Base-by-base conservation (phyloP, 2,113 vertebrate species). In the Poicephalus meyeri region DNA sequence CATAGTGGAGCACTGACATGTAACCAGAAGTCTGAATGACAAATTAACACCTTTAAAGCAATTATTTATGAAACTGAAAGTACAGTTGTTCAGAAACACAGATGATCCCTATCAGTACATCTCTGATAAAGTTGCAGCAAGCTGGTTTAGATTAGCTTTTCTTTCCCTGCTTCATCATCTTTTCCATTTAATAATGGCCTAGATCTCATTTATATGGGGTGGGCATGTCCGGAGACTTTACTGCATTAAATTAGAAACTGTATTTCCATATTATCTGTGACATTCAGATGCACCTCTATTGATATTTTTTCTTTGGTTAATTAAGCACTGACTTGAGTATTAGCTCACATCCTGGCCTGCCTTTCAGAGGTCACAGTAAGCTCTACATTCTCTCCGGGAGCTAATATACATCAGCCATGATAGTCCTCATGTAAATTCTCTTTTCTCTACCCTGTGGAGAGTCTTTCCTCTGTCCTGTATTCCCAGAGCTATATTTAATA, bases 251-350 rank as follows among this genome's bases (percentile, higher is more conserved):
- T 95, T 93, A 96, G 95, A 95, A 95, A 88, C 53, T 68, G 88
- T 92, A 96, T 97, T 97, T 97, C 91, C 91, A 80, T 95, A 95
- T 95, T 96, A 96, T 95, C 94, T 91, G 85, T 96, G 95, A 96
- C 96, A 97, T 97, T 97, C 94, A 96, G 77, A 89, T 94, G 88
- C 79, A 96, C 92, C 72, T 89, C 88, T 97, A 97, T 94, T 93
- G 96, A 95, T 97, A 96, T 95, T 97, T 97, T 88, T 90, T 94
- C 94, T 88, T 82, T 96, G 82, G 93, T 97, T 97, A 97, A 97
- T 97, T 97, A 97, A 96, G 92, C 89, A 91, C 46, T 88, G 91
- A 87, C 81, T 86, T 93, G 63, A 93, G 60, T 93, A 97, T 96
- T 96, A 97, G 72, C 82, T 96, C 37, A 89, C 65, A 86, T 80